Percentiles rank a stretch among this genome's conserved stretches.
phyloP scores from a whole-genome alignment of 2,113 vertebrate species.

The Entelurus aequoreus region DNA sequence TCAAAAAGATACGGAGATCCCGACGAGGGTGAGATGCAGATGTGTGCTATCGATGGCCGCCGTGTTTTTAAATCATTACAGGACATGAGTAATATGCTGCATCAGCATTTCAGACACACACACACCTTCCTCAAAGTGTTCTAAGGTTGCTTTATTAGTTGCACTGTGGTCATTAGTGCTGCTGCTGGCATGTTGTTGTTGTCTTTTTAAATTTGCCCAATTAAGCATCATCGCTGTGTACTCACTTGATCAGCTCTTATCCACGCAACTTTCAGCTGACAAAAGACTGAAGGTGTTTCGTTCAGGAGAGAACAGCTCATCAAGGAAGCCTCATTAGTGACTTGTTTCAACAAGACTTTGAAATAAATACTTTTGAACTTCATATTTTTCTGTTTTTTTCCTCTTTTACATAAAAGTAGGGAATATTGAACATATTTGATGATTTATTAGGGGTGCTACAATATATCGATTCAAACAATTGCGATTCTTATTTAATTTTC shows the following conservation, averaged over 20 bases:
- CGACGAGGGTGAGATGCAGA: conserved; percentile 67
- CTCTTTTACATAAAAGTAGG: no score
- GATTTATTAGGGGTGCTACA: no score
- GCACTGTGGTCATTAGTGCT: conserved; percentile 20
- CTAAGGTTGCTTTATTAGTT: conserved; percentile 30
- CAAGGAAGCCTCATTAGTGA: not conserved
- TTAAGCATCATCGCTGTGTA: conserved; percentile 12
- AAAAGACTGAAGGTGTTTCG: not conserved
- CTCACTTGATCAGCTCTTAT: conserved; percentile 1
- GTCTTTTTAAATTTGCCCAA: conserved; percentile 10
- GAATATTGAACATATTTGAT: no score
- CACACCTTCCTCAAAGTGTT: conserved; percentile 27
- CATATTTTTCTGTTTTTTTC: no score
- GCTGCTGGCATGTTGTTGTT: conserved; percentile 14
- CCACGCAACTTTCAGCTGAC: not conserved
- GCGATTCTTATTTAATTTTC: no score
- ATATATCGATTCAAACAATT: no score
- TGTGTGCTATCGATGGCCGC: conserved; percentile 70
- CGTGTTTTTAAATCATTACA: conserved; percentile 71
- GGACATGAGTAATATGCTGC: conserved; percentile 65
- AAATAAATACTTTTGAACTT: no score
- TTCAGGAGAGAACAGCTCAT: not conserved
- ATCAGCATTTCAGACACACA: conserved; percentile 62
- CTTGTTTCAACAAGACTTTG: not conserved
- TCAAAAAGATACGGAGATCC: conserved; percentile 69